Evolutionary conservation across 2,888 invertebrate species (phyloP).

Genomic region (Portevinia maculata): DNA sequence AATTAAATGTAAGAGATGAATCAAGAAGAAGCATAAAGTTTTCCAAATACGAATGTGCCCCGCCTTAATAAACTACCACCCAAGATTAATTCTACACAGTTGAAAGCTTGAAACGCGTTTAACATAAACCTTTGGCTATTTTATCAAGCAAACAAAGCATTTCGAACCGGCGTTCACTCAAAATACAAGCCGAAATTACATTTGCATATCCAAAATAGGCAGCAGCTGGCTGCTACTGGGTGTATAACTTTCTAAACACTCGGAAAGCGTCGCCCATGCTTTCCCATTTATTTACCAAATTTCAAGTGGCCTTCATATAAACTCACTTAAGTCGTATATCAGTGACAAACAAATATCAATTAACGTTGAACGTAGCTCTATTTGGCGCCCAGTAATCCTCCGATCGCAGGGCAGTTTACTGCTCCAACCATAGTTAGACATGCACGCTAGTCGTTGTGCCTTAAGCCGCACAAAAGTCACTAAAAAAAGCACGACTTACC

Average conservation of each 20-base stretch:
- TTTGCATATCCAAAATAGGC: neutral
- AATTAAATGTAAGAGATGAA: no score
- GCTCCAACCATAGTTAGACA: neutral
- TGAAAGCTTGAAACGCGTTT: neutral
- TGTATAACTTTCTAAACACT: slow-evolving; percentile 10
- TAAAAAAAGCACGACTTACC: slow-evolving; percentile 35
- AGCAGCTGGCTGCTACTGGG: neutral
- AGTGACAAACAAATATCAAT: slow-evolving; percentile 40
- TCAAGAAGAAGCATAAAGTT: no score
- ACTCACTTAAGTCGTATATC: neutral
- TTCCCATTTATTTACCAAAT: neutral
- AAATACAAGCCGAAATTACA: neutral
- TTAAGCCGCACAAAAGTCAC: neutral
- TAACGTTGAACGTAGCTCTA: slow-evolving; percentile 5
- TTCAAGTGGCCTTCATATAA: neutral
- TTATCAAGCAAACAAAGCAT: neutral
- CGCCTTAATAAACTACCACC: no score
- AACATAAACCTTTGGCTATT: neutral
- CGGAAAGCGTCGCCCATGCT: no score
- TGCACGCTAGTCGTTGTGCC: slow-evolving; percentile 19
- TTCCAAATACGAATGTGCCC: no score
- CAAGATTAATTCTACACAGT: no score
- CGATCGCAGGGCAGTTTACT: slow-evolving; percentile 2
- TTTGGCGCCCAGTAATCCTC: slow-evolving; percentile 10
- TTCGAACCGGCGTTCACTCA: neutral